A percentile compares a stretch with the other conserved stretches of the same genome.
phyloP scores from a whole-genome alignment of 2,797 vertebrate genomes.

The Falco columbarius region DNA sequence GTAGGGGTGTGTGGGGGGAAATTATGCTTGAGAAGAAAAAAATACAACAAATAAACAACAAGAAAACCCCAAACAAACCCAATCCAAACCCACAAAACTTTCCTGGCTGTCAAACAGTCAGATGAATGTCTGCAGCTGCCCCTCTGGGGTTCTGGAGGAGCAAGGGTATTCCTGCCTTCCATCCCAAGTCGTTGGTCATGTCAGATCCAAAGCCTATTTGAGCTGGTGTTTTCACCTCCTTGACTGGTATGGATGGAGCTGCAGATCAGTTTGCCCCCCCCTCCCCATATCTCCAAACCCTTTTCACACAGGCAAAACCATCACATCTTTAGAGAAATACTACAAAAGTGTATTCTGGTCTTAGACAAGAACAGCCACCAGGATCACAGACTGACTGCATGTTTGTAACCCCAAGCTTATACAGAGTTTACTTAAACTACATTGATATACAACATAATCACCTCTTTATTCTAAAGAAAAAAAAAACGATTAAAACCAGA shows the following conservation, averaged over 20 bases:
- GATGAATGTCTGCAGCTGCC: not conserved
- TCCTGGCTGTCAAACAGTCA: not conserved
- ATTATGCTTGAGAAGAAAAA: not conserved
- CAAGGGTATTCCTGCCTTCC: not conserved
- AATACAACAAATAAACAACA: too few species aligned
- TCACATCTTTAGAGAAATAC: not conserved
- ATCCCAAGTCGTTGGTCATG: not conserved
- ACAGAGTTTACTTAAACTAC: not conserved
- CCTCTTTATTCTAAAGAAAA: not conserved
- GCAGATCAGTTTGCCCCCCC: not conserved
- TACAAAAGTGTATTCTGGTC: not conserved
- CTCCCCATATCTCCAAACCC: not conserved
- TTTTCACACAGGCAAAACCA: not conserved
- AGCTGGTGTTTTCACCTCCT: not conserved
- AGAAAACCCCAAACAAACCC: not conserved
- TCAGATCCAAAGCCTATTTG: not conserved
- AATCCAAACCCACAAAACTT: not conserved
- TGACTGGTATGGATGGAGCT: not conserved
- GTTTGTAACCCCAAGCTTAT: not conserved
- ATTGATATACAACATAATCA: not conserved
- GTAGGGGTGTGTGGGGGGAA: too few species aligned
- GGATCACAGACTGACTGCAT: not conserved
- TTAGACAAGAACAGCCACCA: not conserved
- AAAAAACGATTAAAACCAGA: not conserved
- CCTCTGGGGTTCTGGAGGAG: not conserved